A percentile compares a stretch with the other conserved stretches of the same genome.
Conservation (phyloP, 2,888 invertebrate species). For the Campoletis raptor region DNA sequence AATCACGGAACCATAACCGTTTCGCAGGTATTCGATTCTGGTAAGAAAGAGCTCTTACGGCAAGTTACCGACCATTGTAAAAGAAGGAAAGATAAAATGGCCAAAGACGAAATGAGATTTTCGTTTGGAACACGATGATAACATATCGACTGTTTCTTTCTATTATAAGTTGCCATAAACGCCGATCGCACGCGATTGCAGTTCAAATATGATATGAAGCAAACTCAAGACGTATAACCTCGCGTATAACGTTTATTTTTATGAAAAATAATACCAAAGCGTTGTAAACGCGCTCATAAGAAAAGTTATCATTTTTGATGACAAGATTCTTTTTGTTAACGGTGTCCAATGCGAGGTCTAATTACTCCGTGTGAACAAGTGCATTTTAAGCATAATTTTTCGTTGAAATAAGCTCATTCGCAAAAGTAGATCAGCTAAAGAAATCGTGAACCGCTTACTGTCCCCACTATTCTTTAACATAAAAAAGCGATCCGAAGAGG, state of each 20-base stretch:
- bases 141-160: constrained; percentile 17
- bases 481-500: background rate
- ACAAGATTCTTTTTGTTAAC: background rate
- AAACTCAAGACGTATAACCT: background rate
- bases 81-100: background rate
- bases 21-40: background rate
- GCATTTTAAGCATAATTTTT: background rate
- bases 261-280: too few relatives aligned
- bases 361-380: background rate
- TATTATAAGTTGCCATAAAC: background rate
- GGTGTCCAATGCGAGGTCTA: background rate
- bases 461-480: background rate
- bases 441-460: constrained; percentile 26
- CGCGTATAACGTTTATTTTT: too few relatives aligned
- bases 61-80: constrained; percentile 14
- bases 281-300: too few relatives aligned
- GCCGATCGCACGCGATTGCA: background rate
- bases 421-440: background rate
- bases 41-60: background rate
- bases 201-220: background rate
- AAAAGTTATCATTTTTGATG: background rate
- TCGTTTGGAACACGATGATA: background rate
- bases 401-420: background rate
- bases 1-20: background rate
- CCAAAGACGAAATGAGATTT: background rate